These are phyloP conservation scores for Neria commutata DNA, from an alignment of 2,888 invertebrate genomes.

Conservation along the genomic window DNA sequence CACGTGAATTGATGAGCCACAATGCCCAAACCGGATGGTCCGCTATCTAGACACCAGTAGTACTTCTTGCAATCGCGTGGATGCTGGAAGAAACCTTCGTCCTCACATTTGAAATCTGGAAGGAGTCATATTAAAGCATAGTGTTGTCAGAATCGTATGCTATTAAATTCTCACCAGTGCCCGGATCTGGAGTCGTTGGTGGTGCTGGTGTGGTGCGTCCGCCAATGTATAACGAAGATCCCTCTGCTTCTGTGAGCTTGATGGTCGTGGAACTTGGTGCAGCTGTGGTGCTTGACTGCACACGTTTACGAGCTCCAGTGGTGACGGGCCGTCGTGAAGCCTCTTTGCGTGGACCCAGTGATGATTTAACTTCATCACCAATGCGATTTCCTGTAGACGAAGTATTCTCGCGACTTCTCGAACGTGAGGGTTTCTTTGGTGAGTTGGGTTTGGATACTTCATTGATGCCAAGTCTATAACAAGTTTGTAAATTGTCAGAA, in stretches of 20 bases:
- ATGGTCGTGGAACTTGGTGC: conserved; percentile 56
- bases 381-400: conserved; percentile 45
- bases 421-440: conserved; percentile 52
- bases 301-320: conserved; percentile 28
- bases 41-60: conserved; percentile 91
- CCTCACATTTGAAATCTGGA: conserved; percentile 87
- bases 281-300: conserved; percentile 33
- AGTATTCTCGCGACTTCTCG: conserved; percentile 50
- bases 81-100: conserved; percentile 91
- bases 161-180: conserved; percentile 68
- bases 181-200: conserved; percentile 89
- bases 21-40: conserved; percentile 85
- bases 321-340: conserved; percentile 31
- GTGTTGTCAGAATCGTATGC: too few species aligned
- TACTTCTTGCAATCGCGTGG: conserved; percentile 93
- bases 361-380: conserved; percentile 37
- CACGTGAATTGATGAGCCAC: conserved; percentile 93
- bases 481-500: neutral
- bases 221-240: conserved; percentile 52
- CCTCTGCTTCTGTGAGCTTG: conserved; percentile 48
- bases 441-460: conserved; percentile 54
- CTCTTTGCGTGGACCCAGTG: conserved; percentile 34
- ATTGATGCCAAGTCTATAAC: conserved; percentile 54
- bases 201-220: conserved; percentile 65
- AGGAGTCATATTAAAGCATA: too few species aligned